These are phyloP conservation scores for Archivesica marissinica DNA, from an alignment of 1,140 invertebrate genomes.

Conservation along the genomic window DNA sequence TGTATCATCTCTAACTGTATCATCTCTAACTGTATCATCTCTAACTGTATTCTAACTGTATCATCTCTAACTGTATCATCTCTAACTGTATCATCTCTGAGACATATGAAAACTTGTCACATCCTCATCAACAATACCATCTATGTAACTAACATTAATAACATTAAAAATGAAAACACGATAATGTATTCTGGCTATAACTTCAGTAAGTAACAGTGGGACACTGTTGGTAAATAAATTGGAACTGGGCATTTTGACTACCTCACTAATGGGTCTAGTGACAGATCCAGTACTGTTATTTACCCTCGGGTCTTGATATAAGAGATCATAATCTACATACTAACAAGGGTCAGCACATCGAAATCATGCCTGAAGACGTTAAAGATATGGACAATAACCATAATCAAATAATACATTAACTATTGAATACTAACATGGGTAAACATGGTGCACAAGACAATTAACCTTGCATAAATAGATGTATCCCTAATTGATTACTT, in stretches of 20 bases:
- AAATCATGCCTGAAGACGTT: slow-evolving; percentile 9
- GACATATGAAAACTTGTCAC: background rate
- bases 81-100: too few species aligned
- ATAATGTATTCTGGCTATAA: background rate
- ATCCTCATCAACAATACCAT: background rate
- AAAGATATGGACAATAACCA: background rate
- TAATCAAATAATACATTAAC: slow-evolving; percentile 29
- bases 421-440: slow-evolving; percentile 6
- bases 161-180: background rate
- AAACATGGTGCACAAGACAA: background rate
- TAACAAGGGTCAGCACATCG: slow-evolving; percentile 6
- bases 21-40: too few species aligned
- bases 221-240: slow-evolving; percentile 13
- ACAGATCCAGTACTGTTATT: background rate
- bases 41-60: too few species aligned
- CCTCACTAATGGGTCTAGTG: slow-evolving; percentile 17
- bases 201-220: background rate
- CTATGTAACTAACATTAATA: too few species aligned
- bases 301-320: background rate
- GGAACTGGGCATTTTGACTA: slow-evolving; percentile 1
- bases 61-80: too few species aligned
- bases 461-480: background rate
- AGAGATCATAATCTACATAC: slow-evolving; percentile 12
- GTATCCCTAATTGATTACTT: slow-evolving; percentile 15
- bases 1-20: too few species aligned